Evolutionary conservation across 1,140 invertebrate genomes (phyloP), one percentile per base, ranked within the genome.

Genomic region (Pseudobourletiella spinata): DNA sequence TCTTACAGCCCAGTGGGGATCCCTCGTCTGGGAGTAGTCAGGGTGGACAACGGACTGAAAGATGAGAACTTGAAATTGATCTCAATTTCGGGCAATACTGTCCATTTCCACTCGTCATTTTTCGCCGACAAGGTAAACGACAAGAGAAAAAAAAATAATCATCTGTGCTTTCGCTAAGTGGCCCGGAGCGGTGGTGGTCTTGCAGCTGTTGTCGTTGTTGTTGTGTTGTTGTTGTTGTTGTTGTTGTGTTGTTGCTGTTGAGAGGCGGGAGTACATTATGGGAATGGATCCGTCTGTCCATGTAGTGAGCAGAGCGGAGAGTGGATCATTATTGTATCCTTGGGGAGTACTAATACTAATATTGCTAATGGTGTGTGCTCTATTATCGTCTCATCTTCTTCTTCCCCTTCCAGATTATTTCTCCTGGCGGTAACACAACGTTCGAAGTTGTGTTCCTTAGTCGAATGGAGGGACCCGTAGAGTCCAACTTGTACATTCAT

Each of bases 401-500:
- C n/a, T 71, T 62, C 71, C 62, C 63, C 32, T 78, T 77, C 8
- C 70, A 89, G 87, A 79, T 85, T 70, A 85, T 98, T 74, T 84
- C 87, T 72, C 89, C 92, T 48, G 82, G 87, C 59, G 86, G 87
- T 50, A 96, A 96, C 76, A 96, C 93, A 66, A 88, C 89, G 62
- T 97, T 98, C 79, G 92, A 87, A 79, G 89, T 97, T 70, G 89
- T 96, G 59, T 96, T 95, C 78, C 81, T 97, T 70, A 92, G 92
- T 20, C 79, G 93, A 72, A 85, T 90, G 76, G 85, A 93, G 77
- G 92, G 91, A 64, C 83, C 83, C 72, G 84, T 93, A 65, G 84
- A 91, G 75, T 89, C 90, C 75, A 85, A 85, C 75, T 82, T 98
- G 72, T 89, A 87, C 76, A 89, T 98, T 73, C 91, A 95, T 76